Evolutionary conservation across 2,113 vertebrate species (phyloP).

Genomic region (Notarius quadriscutis): DNA sequence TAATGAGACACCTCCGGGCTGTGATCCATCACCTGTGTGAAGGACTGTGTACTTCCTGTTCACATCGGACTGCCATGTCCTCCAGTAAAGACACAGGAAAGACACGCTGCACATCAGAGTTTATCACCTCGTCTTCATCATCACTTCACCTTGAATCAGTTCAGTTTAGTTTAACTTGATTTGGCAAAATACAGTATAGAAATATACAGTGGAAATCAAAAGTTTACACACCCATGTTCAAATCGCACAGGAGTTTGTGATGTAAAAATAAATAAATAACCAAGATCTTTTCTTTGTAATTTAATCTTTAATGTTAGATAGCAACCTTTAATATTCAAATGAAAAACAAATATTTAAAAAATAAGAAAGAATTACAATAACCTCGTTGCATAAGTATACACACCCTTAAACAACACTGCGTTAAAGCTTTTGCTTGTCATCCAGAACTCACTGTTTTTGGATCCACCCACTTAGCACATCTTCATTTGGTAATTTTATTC

Average conservation of each 20-base stretch:
- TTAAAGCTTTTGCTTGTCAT: neutral
- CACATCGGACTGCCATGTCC: neutral
- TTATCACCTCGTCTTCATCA: neutral
- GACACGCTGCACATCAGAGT: neutral
- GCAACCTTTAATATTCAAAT: neutral
- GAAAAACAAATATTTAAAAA: neutral
- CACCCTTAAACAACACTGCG: neutral
- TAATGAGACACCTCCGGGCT: constrained; percentile 15
- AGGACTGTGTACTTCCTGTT: neutral
- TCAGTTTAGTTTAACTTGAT: neutral
- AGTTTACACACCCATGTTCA: neutral
- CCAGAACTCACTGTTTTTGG: neutral
- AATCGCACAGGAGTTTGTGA: neutral
- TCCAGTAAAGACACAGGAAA: neutral
- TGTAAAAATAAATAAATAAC: neutral
- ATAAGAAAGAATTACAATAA: neutral
- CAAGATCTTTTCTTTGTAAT: neutral
- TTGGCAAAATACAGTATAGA: neutral
- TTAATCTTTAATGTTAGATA: neutral
- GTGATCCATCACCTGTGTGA: constrained; percentile 19
- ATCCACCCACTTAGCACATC: neutral
- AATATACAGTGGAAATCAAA: neutral
- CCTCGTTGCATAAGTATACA: neutral
- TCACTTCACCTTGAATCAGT: neutral
- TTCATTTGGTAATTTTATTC: no score